Percentiles rank a stretch among this genome's conserved stretches.
Evolutionary conservation across 2,113 vertebrate species (phyloP).

Genomic region (Caranx melampygus): DNA sequence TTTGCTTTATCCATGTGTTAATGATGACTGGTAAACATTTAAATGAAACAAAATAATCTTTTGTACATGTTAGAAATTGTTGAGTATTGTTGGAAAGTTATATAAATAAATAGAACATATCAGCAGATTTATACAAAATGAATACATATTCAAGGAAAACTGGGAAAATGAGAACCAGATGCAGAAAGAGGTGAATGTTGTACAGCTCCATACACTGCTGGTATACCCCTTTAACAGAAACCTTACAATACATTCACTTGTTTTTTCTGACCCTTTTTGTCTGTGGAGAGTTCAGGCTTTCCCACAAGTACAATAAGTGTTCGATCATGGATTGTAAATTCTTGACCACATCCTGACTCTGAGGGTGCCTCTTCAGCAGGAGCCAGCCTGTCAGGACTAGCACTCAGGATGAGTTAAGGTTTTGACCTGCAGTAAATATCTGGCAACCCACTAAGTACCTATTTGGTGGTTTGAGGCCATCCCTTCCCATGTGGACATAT

Average conservation of each 20-base stretch:
- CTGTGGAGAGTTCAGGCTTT: conserved; percentile 10
- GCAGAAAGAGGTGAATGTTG: not conserved
- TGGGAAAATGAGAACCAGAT: not conserved
- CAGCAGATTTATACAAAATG: not conserved
- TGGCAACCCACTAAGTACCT: conserved; percentile 53
- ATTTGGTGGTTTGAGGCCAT: conserved; percentile 58
- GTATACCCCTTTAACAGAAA: not conserved
- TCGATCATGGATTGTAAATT: conserved; percentile 44
- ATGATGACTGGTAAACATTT: too few species aligned
- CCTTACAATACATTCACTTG: not conserved
- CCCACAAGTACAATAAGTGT: conserved; percentile 32
- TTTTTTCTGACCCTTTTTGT: conserved; percentile 26
- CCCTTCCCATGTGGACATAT: conserved; percentile 16
- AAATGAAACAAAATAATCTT: too few species aligned
- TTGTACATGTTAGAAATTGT: too few species aligned
- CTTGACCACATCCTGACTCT: conserved; percentile 52
- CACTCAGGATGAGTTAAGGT: conserved; percentile 45
- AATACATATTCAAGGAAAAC: not conserved
- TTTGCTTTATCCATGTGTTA: too few species aligned
- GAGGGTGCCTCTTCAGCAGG: conserved; percentile 44
- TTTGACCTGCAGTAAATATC: conserved; percentile 55
- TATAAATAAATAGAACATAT: too few species aligned
- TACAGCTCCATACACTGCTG: not conserved
- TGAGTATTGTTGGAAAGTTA: too few species aligned
- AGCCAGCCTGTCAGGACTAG: conserved; percentile 46